These are phyloP conservation scores for Gavialis gangeticus DNA, from an alignment of 2,113 vertebrate genomes.

Conservation along the genomic window DNA sequence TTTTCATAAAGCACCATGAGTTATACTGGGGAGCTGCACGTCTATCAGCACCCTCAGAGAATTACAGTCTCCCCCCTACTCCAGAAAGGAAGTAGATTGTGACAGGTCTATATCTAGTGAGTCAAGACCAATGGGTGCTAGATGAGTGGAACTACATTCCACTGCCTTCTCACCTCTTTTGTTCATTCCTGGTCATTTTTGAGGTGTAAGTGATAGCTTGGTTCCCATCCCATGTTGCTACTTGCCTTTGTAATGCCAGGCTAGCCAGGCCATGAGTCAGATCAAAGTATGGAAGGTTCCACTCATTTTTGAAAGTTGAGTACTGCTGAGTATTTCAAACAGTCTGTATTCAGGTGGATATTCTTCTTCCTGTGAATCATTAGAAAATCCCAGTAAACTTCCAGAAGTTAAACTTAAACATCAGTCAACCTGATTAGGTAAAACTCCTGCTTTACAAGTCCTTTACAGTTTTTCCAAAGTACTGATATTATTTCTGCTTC, in stretches of 20 bases:
- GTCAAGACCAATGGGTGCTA: not conserved
- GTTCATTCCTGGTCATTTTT: not conserved
- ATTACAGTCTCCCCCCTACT: not conserved
- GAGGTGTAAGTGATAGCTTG: no score
- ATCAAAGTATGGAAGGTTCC: not conserved
- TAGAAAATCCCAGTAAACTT: not conserved
- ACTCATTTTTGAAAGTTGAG: not conserved
- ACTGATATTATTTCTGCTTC: not conserved
- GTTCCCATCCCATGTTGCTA: not conserved
- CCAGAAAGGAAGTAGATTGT: not conserved
- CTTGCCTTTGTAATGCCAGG: not conserved
- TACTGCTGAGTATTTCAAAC: not conserved
- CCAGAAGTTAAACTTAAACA: not conserved
- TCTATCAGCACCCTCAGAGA: not conserved
- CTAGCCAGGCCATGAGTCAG: not conserved
- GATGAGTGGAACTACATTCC: not conserved
- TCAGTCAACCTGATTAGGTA: not conserved
- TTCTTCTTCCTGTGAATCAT: not conserved
- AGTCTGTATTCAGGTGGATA: not conserved
- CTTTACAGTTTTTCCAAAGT: conserved; percentile 8
- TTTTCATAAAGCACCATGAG: no score
- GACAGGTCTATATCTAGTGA: not conserved
- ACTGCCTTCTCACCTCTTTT: not conserved
- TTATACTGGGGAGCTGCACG: no score
- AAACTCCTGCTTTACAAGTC: conserved; percentile 1